These are phyloP conservation scores for Ceriagrion tenellum DNA, from an alignment of 2,888 invertebrate genomes.

Conservation along the genomic window DNA sequence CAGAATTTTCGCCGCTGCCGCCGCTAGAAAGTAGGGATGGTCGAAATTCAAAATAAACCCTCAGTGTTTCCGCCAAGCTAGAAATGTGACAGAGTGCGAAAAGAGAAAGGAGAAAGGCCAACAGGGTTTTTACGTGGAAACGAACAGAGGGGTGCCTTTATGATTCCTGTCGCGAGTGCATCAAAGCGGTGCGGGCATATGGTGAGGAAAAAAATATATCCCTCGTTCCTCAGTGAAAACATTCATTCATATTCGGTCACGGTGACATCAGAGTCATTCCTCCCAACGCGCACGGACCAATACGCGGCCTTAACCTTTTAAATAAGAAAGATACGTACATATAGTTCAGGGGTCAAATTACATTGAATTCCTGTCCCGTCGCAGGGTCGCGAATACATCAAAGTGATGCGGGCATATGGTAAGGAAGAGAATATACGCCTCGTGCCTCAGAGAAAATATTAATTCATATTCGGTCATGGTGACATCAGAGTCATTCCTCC, in stretches of 20 bases:
- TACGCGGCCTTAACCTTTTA: no score
- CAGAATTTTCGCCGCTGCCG: background rate
- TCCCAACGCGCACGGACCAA: no score
- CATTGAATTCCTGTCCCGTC: no score
- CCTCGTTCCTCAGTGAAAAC: no score
- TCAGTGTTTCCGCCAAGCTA: background rate
- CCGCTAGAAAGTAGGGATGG: background rate
- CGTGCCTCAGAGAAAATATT: no score
- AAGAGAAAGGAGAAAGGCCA: background rate
- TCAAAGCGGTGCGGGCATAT: background rate
- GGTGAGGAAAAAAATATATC: background rate
- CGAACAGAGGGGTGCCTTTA: background rate
- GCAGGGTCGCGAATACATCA: background rate
- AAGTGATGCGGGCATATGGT: background rate
- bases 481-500: no score
- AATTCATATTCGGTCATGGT: no score
- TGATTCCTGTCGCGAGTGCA: background rate
- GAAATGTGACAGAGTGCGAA: background rate
- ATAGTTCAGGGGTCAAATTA: no score
- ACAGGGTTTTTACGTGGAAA: background rate
- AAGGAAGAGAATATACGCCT: background rate
- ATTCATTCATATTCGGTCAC: no score
- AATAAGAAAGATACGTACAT: no score
- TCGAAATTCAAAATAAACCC: background rate
- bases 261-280: no score